phyloP scores from a whole-genome alignment of 2,797 vertebrate species.

The Enteromius radiatus region DNA sequence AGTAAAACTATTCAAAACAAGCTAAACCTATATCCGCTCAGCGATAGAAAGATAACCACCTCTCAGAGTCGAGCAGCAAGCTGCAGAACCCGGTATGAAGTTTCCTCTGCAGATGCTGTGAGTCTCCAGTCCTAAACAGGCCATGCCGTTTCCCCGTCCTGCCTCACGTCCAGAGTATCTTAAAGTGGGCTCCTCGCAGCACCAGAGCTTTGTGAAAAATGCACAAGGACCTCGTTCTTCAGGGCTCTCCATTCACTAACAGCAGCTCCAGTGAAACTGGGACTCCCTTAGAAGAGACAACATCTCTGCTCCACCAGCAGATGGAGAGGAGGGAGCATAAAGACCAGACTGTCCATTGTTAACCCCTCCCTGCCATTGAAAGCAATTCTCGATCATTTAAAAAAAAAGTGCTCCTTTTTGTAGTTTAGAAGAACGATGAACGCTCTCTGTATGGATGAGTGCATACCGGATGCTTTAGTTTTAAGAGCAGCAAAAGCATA shows the following conservation, averaged over 20 bases:
- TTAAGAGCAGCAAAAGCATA: not conserved
- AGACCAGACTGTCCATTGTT: conserved; percentile 11
- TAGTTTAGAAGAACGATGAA: not conserved
- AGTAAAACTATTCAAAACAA: conserved; percentile 7
- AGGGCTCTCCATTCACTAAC: conserved; percentile 27
- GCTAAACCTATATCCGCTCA: not conserved
- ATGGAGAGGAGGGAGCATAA: conserved; percentile 44
- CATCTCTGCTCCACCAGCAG: conserved; percentile 43
- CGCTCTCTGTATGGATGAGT: not conserved
- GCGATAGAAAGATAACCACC: conserved; percentile 6
- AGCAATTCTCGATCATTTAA: not conserved
- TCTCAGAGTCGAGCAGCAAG: conserved; percentile 26
- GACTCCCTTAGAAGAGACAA: conserved; percentile 6
- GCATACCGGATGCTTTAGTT: not conserved
- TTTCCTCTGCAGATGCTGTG: conserved; percentile 49
- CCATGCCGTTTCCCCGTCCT: conserved; percentile 49
- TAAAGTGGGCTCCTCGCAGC: not conserved
- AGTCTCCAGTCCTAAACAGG: conserved; percentile 64
- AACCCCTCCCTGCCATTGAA: conserved; percentile 43
- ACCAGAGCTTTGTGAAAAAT: conserved; percentile 26
- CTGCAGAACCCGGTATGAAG: conserved; percentile 62
- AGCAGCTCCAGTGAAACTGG: conserved; percentile 29
- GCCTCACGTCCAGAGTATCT: not conserved
- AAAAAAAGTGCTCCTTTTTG: not conserved
- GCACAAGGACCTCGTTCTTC: conserved; percentile 11